Evolutionary conservation across 1,140 invertebrate species (phyloP), one percentile per base, ranked within the genome.

Genomic region (Octopus sinensis): DNA sequence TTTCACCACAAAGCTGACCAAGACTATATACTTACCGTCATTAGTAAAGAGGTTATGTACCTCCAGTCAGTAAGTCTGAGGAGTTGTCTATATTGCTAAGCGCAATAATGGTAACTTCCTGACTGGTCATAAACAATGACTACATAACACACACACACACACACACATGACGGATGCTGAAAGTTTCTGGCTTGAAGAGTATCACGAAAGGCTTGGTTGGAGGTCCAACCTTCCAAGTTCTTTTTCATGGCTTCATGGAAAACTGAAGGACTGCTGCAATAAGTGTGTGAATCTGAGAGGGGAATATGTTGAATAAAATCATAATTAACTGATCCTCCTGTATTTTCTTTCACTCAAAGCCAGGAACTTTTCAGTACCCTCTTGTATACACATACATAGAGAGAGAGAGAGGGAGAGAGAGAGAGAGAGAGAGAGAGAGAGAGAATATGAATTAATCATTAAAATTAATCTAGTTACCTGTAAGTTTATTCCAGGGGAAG

Each of bases 401-500:
- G 1, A 2, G 30, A 43, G 30, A 43, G 30, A 43, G 30, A 43
- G 30, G 17, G 56, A 62, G 56, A 62, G 7, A 62, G 17, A 62
- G 56, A 62, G 56, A 9, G 56, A 62, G 17, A 62, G 17, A 62
- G 7, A 62, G 17, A 62, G 7, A 62, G 56, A 62, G 17, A 62
- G 17, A 43, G 30, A 43, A 43, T 43, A 43, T 43, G 30, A 43
- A 43, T 43, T 43, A 43, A 43, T 43, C 30, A 43, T 43, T 2
- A 12, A 3, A n/a, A 77, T 53, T 23, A 76, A 77, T n/a, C 13
- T 43, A 83, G 82, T 56, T 81, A 89, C 89, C 85, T 86, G 81
- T 4, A 90, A 4, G 81, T 90, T 87, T 71, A 89, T 80, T 0
- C 90, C 91, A 13, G 90, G 90, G 53, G 88, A 83, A 62, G 90